Evolutionary conservation across 2,113 vertebrate species (phyloP).

Genomic region (Prunella fulvescens): DNA sequence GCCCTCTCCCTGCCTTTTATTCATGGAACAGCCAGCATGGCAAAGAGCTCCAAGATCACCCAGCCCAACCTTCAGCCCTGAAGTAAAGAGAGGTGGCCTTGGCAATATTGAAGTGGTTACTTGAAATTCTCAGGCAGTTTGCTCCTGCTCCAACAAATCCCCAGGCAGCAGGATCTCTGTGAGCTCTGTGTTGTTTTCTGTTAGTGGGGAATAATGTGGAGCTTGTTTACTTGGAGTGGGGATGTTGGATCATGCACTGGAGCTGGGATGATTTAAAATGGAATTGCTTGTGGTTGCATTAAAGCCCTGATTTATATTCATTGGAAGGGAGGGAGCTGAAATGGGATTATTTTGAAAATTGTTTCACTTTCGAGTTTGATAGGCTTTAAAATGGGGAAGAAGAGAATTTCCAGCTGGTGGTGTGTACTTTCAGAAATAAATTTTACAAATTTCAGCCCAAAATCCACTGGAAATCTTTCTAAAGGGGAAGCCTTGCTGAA

Average conservation of each 20-base stretch:
- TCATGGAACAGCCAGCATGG: fast-evolving
- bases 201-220: neutral
- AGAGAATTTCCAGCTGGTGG: neutral
- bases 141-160: neutral
- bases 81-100: neutral
- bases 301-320: neutral
- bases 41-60: neutral
- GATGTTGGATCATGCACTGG: neutral
- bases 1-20: neutral
- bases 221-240: neutral
- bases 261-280: neutral
- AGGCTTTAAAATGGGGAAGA: neutral
- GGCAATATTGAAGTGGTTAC: neutral
- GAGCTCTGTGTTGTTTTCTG: neutral
- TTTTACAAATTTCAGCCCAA: neutral
- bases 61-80: neutral
- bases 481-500: neutral
- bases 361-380: neutral
- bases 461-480: neutral
- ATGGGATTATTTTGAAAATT: neutral
- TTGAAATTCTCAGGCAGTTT: neutral
- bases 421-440: neutral
- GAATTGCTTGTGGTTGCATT: neutral
- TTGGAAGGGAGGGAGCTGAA: neutral
- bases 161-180: neutral